Percentiles rank a stretch among this genome's conserved stretches.
Conservation (phyloP, 2,797 vertebrate species). For the Nannoperca obscura region DNA sequence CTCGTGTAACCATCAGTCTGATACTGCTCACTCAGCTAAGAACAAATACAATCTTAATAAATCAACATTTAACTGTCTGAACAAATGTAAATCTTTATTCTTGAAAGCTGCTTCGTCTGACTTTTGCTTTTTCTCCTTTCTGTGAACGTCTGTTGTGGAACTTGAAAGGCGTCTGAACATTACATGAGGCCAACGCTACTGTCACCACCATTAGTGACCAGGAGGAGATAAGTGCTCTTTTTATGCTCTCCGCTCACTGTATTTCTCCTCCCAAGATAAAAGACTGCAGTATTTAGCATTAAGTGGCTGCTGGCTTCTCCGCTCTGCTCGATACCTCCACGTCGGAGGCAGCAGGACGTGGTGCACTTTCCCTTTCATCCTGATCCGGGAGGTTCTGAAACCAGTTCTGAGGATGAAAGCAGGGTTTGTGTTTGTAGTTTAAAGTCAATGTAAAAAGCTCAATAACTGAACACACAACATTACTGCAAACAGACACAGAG, state of each 20-base stretch:
- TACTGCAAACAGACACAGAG: background rate
- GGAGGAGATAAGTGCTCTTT: conserved; percentile 68
- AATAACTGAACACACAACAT: background rate
- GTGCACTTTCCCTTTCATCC: conserved; percentile 56
- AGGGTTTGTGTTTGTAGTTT: conserved; percentile 32
- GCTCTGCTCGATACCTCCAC: conserved; percentile 52
- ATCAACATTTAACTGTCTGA: too few relatives aligned
- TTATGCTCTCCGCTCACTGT: conserved; percentile 47
- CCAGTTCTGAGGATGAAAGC: conserved; percentile 53
- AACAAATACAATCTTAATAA: background rate
- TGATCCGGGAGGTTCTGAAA: conserved; percentile 54
- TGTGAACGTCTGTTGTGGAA: conserved; percentile 15
- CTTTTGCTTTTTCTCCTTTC: background rate
- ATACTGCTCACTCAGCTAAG: background rate
- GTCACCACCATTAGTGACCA: conserved; percentile 70
- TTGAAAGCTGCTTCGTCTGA: background rate
- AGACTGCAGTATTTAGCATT: conserved; percentile 65
- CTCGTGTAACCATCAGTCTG: background rate
- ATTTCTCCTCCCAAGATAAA: conserved; percentile 59
- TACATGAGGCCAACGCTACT: conserved; percentile 40
- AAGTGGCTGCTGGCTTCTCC: conserved; percentile 68
- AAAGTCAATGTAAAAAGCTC: conserved; percentile 41
- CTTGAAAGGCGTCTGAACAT: conserved; percentile 37
- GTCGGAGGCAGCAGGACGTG: conserved; percentile 49
- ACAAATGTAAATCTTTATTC: background rate